A percentile compares a stretch with the other conserved stretches of the same genome.
Evolutionary conservation across 2,113 vertebrate species (phyloP).

Genomic region (Brachyhypopomus gauderio): DNA sequence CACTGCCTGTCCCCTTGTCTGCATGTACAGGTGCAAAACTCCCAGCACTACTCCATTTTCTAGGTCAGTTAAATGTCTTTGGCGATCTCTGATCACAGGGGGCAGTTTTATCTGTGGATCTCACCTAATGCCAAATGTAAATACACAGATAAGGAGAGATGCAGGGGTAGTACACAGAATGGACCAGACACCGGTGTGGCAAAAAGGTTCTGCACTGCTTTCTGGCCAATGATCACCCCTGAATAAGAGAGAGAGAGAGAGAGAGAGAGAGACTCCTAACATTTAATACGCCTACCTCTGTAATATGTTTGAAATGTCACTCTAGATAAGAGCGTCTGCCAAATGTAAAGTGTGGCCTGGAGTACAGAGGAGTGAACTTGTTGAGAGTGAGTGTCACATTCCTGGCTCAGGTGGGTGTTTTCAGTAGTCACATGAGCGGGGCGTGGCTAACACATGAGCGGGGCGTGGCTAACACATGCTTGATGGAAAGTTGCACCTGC

Average conservation of each 20-base stretch:
- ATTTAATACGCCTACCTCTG: no score
- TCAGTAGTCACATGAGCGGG: constrained; percentile 69
- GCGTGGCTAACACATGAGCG: constrained; percentile 51
- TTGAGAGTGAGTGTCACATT: constrained; percentile 64
- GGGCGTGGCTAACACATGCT: constrained; percentile 47
- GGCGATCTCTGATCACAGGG: constrained; percentile 18
- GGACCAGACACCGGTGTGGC: constrained; percentile 2
- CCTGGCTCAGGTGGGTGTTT: constrained; percentile 65
- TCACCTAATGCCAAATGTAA: constrained; percentile 13
- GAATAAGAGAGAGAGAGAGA: not conserved
- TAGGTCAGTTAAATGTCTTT: not conserved
- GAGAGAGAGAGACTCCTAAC: no score
- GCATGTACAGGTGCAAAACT: not conserved
- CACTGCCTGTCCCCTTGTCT: no score
- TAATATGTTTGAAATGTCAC: no score
- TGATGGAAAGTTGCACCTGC: constrained; percentile 66
- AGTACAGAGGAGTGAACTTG: not conserved
- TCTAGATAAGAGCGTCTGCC: no score
- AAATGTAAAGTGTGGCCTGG: no score
- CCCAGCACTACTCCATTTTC: not conserved
- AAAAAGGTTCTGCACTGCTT: constrained; percentile 24
- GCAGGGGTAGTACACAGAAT: not conserved
- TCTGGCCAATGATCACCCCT: not conserved
- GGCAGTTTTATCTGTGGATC: constrained; percentile 25
- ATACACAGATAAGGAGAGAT: constrained; percentile 31